Percentiles rank a stretch among this genome's conserved stretches.
Conservation (phyloP, 2,888 invertebrate genomes). For the Hedychridium roseum region DNA sequence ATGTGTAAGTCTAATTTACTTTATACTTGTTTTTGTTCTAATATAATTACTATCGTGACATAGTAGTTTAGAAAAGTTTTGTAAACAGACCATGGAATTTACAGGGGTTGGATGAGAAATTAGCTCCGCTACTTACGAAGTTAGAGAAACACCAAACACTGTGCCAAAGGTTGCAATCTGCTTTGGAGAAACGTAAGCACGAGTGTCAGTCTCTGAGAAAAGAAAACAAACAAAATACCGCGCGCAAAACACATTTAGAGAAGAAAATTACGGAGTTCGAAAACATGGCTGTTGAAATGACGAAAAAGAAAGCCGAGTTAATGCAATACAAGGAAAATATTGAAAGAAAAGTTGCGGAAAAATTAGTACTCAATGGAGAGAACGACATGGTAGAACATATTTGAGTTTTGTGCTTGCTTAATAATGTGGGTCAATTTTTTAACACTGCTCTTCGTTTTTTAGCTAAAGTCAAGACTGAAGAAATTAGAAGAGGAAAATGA, state of each 20-base stretch:
- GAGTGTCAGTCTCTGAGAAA: conserved; percentile 63
- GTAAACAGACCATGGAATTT: no score
- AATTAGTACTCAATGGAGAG: conserved; percentile 52
- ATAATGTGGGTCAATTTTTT: conserved; percentile 2
- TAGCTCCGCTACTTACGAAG: conserved; percentile 43
- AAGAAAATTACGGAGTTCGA: conserved; percentile 65
- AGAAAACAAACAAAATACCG: conserved; percentile 66
- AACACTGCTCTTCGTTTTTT: conserved; percentile 18
- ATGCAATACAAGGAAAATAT: conserved; percentile 52
- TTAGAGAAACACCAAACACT: conserved; percentile 48
- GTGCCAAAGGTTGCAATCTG: conserved; percentile 53
- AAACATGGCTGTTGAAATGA: conserved; percentile 64
- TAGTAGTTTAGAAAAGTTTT: no score
- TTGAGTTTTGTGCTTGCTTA: conserved; percentile 1
- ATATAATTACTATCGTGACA: no score
- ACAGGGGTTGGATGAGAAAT: conserved; percentile 48
- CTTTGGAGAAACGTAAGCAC: conserved; percentile 58
- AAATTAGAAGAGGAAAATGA: conserved; percentile 57
- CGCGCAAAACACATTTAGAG: conserved; percentile 69
- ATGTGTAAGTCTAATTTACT: conserved; percentile 41
- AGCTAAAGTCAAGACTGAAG: conserved; percentile 46
- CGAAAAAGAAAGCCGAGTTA: conserved; percentile 59
- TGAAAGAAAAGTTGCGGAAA: conserved; percentile 50
- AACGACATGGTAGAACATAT: conserved; percentile 47
- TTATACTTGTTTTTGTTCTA: no score